phyloP scores from a whole-genome alignment of 64 coral and sea anemone species.

The Actinia tenebrosa region DNA sequence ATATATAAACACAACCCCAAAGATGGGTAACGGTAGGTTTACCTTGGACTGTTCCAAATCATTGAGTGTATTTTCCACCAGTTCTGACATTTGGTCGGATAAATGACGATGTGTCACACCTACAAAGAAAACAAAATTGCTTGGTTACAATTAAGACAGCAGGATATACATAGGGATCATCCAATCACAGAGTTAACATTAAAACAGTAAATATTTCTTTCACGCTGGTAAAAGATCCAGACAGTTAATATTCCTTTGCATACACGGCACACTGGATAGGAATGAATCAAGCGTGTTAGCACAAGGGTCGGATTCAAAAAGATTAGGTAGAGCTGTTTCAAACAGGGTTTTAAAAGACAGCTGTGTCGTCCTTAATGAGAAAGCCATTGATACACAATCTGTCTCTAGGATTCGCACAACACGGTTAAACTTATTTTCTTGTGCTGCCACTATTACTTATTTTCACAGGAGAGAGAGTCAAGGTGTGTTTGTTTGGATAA shows the following conservation, averaged over 20 bases:
- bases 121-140: background rate
- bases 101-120: conserved; percentile 89
- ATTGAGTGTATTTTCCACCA: conserved; percentile 94
- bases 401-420: no score
- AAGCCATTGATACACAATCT: no score
- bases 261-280: background rate
- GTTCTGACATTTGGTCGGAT: conserved; percentile 96
- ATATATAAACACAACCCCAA: no score
- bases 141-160: background rate
- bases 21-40: background rate
- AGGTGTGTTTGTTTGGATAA: no score
- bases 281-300: background rate
- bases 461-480: no score
- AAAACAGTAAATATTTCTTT: background rate
- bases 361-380: no score
- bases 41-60: conserved; percentile 94
- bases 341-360: background rate
- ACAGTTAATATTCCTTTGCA: background rate
- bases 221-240: conserved; percentile 14
- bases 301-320: background rate
- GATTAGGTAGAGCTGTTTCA: background rate
- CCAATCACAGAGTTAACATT: background rate
- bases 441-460: no score
- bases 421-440: no score
- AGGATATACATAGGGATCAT: background rate